Evolutionary conservation across 2,113 vertebrate genomes (phyloP).

Genomic region (Calypte anna): DNA sequence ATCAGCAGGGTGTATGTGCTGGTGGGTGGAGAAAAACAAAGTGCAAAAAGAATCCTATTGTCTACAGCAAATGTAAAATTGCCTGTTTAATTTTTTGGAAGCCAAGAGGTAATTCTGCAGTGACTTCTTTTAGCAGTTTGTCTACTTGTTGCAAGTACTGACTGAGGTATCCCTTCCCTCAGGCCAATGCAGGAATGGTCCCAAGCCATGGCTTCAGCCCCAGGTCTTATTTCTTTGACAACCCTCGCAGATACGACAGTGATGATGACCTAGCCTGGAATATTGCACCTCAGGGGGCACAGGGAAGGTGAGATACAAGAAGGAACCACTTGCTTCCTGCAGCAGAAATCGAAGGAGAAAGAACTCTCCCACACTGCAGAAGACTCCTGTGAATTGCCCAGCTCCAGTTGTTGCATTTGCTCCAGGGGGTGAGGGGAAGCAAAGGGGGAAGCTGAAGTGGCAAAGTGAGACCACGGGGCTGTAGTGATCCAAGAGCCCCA

Average conservation of each 20-base stretch:
- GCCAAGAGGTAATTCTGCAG: background rate
- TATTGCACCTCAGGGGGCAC: slow-evolving; percentile 87
- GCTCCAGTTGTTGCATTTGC: background rate
- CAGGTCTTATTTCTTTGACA: slow-evolving; percentile 95
- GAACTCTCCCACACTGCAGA: background rate
- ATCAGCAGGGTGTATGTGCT: background rate
- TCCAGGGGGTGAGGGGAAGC: background rate
- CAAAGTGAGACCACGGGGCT: background rate
- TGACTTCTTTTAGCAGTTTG: background rate
- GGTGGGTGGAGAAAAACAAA: background rate
- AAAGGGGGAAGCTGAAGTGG: background rate
- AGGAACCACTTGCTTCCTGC: accelerated
- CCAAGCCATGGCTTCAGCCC: slow-evolving; percentile 89
- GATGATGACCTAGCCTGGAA: slow-evolving; percentile 95
- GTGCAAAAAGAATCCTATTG: background rate
- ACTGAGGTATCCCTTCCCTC: slow-evolving; percentile 5
- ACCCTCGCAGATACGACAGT: slow-evolving; percentile 94
- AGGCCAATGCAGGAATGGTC: slow-evolving; percentile 86
- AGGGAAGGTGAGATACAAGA: slow-evolving; percentile 83
- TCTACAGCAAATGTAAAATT: background rate
- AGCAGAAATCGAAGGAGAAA: background rate
- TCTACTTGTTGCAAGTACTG: background rate
- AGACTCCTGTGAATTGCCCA: background rate
- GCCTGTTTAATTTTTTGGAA: background rate
- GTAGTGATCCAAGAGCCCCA: too few species aligned